A percentile compares a stretch with the other conserved stretches of the same genome.
Conservation (phyloP, 2,113 vertebrate genomes). For the Cettia cetti region DNA sequence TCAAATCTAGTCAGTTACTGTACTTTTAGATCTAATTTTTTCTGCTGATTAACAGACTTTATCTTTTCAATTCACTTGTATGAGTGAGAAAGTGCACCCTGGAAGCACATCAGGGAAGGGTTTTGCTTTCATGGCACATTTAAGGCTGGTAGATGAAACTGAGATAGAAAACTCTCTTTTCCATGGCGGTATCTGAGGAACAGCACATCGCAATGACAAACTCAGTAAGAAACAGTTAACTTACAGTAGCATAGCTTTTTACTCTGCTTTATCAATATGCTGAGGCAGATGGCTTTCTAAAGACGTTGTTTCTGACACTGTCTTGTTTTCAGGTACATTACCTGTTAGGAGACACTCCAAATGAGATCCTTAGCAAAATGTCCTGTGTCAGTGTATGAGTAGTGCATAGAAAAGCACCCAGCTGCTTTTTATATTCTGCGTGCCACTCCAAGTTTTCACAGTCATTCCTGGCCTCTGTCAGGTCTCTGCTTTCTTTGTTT, state of each 20-base stretch:
- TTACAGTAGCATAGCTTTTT: background rate
- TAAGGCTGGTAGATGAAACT: background rate
- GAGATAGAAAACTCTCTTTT: background rate
- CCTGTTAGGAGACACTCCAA: background rate
- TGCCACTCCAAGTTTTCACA: background rate
- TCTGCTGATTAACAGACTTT: background rate
- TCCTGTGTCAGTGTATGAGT: background rate
- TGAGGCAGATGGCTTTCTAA: conserved; percentile 16
- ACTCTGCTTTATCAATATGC: background rate
- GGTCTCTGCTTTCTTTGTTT: background rate
- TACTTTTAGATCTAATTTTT: background rate
- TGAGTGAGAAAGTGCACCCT: background rate
- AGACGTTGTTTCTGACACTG: conserved; percentile 16
- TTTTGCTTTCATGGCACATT: background rate
- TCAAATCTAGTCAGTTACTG: background rate
- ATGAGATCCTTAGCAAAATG: background rate
- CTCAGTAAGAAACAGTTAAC: background rate
- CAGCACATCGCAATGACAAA: background rate
- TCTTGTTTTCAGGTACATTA: conserved; percentile 21
- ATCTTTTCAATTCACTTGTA: background rate
- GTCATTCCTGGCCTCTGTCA: background rate
- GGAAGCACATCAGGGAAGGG: background rate
- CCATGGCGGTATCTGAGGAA: background rate
- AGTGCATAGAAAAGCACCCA: background rate
- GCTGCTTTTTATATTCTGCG: background rate